Percentiles rank a stretch among this genome's conserved stretches.
phyloP scores from a whole-genome alignment of 2,797 vertebrate genomes.

The Enteromius trimaculatus region DNA sequence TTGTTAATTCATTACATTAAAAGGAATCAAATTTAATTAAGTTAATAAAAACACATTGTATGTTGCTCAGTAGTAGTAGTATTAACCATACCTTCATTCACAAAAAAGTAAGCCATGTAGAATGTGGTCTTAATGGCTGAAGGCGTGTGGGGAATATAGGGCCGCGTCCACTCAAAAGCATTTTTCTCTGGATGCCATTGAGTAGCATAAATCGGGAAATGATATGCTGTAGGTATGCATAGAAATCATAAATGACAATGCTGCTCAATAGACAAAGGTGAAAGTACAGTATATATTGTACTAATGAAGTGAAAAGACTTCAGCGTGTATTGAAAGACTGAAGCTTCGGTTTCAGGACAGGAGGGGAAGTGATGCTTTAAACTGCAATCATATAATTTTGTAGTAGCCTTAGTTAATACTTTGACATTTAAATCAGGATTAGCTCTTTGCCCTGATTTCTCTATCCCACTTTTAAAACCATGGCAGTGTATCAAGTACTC shows the following conservation, averaged over 20 bases:
- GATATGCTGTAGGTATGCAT: constrained; percentile 72
- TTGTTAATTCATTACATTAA: neutral
- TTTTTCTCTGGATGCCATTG: constrained; percentile 99
- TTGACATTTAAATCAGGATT: too few species aligned
- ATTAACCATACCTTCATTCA: constrained; percentile 86
- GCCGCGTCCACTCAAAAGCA: constrained; percentile 85
- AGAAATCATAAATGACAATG: neutral
- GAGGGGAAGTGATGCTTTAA: too few species aligned
- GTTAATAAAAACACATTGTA: neutral
- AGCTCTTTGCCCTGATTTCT: too few species aligned
- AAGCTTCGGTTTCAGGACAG: too few species aligned
- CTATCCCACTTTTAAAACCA: too few species aligned
- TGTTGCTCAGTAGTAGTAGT: neutral
- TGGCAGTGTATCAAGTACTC: too few species aligned
- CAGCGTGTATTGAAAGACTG: too few species aligned
- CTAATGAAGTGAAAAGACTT: too few species aligned
- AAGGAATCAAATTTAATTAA: neutral
- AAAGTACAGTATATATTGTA: neutral
- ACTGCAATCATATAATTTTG: too few species aligned
- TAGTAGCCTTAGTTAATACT: too few species aligned
- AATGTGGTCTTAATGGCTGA: constrained; percentile 81
- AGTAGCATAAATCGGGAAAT: constrained; percentile 87
- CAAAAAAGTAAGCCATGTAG: constrained; percentile 88
- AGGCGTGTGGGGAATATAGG: constrained; percentile 79
- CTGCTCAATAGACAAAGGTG: neutral